Evolutionary conservation across 92 coral and sea anemone genomes (phyloP), one percentile per base, ranked within the genome.

Genomic region (Nematostella vectensis): DNA sequence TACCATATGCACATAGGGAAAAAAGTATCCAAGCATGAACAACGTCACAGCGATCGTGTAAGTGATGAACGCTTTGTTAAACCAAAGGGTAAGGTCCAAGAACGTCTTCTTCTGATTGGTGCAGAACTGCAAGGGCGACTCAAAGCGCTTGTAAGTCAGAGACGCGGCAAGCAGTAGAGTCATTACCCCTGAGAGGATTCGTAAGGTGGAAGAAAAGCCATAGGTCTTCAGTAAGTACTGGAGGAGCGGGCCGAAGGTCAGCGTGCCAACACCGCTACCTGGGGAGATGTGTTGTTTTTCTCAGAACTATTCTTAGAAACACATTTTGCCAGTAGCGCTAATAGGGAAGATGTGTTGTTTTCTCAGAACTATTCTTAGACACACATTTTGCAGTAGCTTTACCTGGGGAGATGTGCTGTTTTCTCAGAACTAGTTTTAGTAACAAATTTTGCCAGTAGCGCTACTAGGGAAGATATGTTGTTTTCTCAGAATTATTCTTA

Each of bases 181-280:
- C 47, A 73, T 57, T 11, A 79, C 62, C 3, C 78, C 97, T 48
- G 89, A 66, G 55, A 85, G 79, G 1, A 85, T 67, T 58, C 89
- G 83, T 59, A 81, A 75, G 18, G 95, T 72, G 17, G 57, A 55
- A 9, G 68, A 57, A 57, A 82, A 68, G 42, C 95, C 97, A 17
- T 61, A 61, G 13, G 53, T 30, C n/a, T 75, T 65, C 43, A 89
- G 59, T 40, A 89, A 67, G 76, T 54, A 26, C 57, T 80, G 88
- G 18, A 89, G 80, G 27, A 77, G 72, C 27, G 97, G 97, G 31
- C 97, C 97, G 47, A 89, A 69, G 52, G 81, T 70, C 19, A 84
- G 75, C 18, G 96, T 89, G 10, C 96, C 96, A 17, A 89, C 54
- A 25, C 96, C 96, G 54, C 96, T 89, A 53, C 97, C 97, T 83